phyloP scores from a whole-genome alignment of 2,797 vertebrate genomes.

The Coregonus suidteri region DNA sequence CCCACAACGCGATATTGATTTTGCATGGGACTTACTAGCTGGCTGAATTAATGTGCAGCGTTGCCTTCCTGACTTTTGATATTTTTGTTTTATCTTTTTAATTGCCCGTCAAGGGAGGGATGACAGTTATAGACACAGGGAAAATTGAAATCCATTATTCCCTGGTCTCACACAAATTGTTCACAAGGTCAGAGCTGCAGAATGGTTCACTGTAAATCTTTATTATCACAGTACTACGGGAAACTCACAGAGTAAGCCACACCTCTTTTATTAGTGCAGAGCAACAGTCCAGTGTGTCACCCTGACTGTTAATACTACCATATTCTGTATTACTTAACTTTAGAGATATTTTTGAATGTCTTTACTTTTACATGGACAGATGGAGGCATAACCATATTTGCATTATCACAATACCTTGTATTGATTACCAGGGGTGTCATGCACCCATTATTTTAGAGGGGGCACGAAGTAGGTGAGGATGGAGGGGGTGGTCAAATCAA shows the following conservation, averaged over 20 bases:
- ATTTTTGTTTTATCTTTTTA: constrained; percentile 65
- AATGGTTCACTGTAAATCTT: constrained; percentile 8
- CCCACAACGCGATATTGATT: constrained; percentile 55
- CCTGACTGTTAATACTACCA: not conserved
- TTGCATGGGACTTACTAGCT: constrained; percentile 52
- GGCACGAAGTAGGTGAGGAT: too few relatives aligned
- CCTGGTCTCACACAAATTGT: constrained; percentile 45
- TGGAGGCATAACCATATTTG: not conserved
- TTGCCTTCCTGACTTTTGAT: constrained; percentile 58
- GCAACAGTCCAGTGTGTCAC: not conserved
- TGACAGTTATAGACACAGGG: constrained; percentile 56
- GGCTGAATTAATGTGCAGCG: constrained; percentile 53
- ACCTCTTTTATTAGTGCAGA: not conserved
- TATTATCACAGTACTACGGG: not conserved
- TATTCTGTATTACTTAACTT: not conserved
- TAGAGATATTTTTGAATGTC: not conserved
- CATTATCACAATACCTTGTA: not conserved
- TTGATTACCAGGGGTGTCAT: too few relatives aligned
- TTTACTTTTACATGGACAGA: not conserved
- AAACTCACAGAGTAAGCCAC: not conserved
- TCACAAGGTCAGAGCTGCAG: constrained; percentile 49
- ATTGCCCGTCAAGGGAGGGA: constrained; percentile 55
- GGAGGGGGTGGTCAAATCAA: too few relatives aligned
- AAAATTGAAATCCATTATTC: constrained; percentile 57
- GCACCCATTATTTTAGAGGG: too few relatives aligned